phyloP scores from a whole-genome alignment of 2,797 vertebrate species.

The Eulemur rubriventer region DNA sequence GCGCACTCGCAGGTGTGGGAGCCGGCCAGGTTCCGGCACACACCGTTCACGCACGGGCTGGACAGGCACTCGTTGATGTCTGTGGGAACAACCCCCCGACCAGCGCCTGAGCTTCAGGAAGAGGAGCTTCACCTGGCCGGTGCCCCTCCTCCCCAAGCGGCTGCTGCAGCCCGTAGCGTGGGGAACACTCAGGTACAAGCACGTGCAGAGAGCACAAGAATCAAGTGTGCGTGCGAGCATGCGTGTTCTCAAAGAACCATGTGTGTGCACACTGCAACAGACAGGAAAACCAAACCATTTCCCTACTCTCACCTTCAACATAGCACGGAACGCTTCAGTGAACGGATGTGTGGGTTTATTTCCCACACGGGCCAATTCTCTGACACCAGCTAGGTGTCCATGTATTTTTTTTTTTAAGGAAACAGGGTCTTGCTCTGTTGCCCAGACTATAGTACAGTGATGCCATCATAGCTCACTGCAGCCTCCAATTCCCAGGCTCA shows the following conservation, averaged over 20 bases:
- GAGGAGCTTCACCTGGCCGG: not conserved
- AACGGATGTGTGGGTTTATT: fast-evolving
- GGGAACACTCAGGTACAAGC: fast-evolving
- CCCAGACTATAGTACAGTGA: not conserved
- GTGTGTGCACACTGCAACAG: not conserved
- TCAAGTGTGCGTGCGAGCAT: not conserved
- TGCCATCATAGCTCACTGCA: not conserved
- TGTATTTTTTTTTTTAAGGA: not conserved
- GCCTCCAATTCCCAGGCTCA: not conserved
- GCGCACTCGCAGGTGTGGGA: slow-evolving; percentile 94
- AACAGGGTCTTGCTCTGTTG: not conserved
- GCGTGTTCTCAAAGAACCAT: not conserved
- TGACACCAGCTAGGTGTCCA: not conserved
- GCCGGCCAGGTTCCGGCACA: slow-evolving; percentile 93
- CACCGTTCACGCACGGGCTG: slow-evolving; percentile 92
- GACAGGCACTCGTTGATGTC: slow-evolving; percentile 96
- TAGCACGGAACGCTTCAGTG: not conserved
- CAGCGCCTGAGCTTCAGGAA: not conserved
- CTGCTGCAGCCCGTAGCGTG: not conserved
- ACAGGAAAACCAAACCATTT: not conserved
- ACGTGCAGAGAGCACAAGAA: fast-evolving
- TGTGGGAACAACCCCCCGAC: slow-evolving; percentile 68
- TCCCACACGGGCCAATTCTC: not conserved
- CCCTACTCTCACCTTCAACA: not conserved
- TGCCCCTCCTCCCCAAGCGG: not conserved